Evolutionary conservation across 1,140 invertebrate species (phyloP), one percentile per base, ranked within the genome.

Genomic region (roundworm (Caenorhabditis elegans)): DNA sequence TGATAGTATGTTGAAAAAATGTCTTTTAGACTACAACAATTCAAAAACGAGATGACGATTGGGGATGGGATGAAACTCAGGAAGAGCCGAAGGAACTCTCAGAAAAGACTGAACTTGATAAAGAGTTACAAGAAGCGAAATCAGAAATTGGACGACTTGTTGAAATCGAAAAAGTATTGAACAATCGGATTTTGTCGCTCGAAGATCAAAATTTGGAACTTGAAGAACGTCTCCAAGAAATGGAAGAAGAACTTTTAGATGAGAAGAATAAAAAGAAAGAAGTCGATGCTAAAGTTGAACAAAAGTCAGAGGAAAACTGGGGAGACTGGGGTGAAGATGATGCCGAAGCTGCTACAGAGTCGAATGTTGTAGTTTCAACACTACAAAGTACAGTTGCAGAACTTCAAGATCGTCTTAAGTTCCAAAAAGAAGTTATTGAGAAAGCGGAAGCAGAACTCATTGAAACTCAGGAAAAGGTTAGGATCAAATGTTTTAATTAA

Each of bases 181-280:
- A 55, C 15, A 78, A 34, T 36, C 19, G 26, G 15, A 26, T 31
- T 8, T 6, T 43, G 75, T 26, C 34, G 13, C 75, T 76, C 6
- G 75, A 76, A 46, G 36, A 76, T 36, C 36, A 34, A 36, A 79
- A 55, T 55, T 13, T 79, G 36, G 78, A 79, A 11, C 24, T 81
- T 2, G 65, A 65, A 22, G 43, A 70, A 24, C 10, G 51, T 77
- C 19, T 79, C 8, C 39, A 48, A 46, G 43, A 76, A 24, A 48
- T 26, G 22, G 39, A 76, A 24, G 46, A 31, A 13, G 65, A 75
- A 19, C 19, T 28, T 28, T 1, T n/a, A n/a, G 65, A 46, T 26
- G 31, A 28, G 22, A 28, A 70, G 26, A 8, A 70, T 8, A 24
- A n/a, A 31, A 6, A n/a, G 22, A 17, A 70, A 70, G 60, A 34